Evolutionary conservation across 1,140 invertebrate genomes (phyloP), one percentile per base, ranked within the genome.

Genomic region (Leptinotarsa defecta): DNA sequence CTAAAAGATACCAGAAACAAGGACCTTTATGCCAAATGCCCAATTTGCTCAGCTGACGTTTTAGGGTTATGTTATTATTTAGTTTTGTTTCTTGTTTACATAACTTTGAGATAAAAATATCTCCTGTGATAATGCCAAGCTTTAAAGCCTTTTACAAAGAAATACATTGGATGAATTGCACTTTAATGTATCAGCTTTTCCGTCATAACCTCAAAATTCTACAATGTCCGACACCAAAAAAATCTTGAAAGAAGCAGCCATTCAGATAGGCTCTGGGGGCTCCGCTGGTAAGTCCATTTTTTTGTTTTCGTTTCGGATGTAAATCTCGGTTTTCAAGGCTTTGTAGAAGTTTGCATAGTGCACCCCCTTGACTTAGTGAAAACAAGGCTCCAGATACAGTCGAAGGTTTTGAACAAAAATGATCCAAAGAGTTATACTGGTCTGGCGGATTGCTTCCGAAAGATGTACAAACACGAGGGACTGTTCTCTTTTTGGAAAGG

Each of bases 261-360:
- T 96, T 84, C 95, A 97, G 88, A 92, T 97, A 80, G 90, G 91
- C 49, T 92, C 96, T 79, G 95, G 96, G 74, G 95, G 95, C 74
- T 95, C 94, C 77, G 95, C 95, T 79, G 95, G 91, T 91, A 86
- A 79, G 67, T 22, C 1, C 13, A 57, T 20, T 57, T 67, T 62
- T n/a, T 48, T 15, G 2, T 65, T 63, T 48, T 49, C 52, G 13
- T 24, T 71, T 34, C 19, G 6, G 34, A 22, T 67, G 63, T 63
- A 62, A 20, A 52, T 17, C n/a, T 57, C 15, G 5, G 15, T 74
- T 69, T 74, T 64, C 24, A 94, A 82, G 95, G 95, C 77, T 96
- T 98, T 86, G 90, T 97, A 17, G 96, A 98, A 90, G 95, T 97
- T 68, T 96, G 94, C 83, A 93, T 98, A 73, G 98, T 98, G 96